Evolutionary conservation across 2,888 invertebrate species (phyloP).

Genomic region (Chymomyza caudatula): DNA sequence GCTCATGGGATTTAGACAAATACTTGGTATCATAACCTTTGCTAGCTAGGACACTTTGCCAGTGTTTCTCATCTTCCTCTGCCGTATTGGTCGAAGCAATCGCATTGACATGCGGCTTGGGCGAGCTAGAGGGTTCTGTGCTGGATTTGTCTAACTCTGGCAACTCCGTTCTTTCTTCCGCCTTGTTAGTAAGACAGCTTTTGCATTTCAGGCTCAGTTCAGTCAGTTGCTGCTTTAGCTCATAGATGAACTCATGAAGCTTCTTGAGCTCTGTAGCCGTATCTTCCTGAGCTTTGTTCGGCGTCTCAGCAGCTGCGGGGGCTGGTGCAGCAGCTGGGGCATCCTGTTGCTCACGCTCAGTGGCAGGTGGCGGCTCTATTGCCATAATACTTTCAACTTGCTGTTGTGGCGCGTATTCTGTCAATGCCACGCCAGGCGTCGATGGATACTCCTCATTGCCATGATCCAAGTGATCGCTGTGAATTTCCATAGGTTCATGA

Average conservation of each 20-base stretch:
- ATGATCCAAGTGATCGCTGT: conserved; percentile 34
- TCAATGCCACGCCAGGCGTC: neutral
- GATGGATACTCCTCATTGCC: conserved; percentile 17
- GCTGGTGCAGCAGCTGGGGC: conserved; percentile 1
- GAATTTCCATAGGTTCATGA: conserved; percentile 65
- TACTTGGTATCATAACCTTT: conserved; percentile 64
- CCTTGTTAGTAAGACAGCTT: neutral
- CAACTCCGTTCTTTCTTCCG: neutral
- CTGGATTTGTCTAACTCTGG: neutral
- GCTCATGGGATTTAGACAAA: conserved; percentile 50
- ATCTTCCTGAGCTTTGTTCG: neutral
- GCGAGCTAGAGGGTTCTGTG: neutral
- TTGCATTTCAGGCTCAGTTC: conserved; percentile 1
- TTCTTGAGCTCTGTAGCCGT: neutral
- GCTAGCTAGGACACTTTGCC: conserved; percentile 55
- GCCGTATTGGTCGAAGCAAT: neutral
- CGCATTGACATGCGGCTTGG: neutral
- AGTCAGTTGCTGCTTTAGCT: conserved; percentile 15
- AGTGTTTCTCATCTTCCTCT: conserved; percentile 34
- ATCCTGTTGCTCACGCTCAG: neutral
- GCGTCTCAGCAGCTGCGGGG: neutral
- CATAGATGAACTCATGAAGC: conserved; percentile 12
- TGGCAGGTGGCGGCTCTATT: neutral
- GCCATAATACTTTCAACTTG: neutral
- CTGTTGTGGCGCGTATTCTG: conserved; percentile 3